Evolutionary conservation across 2,888 invertebrate species (phyloP), one percentile per base, ranked within the genome.

Genomic region (Bhutanitis thaidina): DNA sequence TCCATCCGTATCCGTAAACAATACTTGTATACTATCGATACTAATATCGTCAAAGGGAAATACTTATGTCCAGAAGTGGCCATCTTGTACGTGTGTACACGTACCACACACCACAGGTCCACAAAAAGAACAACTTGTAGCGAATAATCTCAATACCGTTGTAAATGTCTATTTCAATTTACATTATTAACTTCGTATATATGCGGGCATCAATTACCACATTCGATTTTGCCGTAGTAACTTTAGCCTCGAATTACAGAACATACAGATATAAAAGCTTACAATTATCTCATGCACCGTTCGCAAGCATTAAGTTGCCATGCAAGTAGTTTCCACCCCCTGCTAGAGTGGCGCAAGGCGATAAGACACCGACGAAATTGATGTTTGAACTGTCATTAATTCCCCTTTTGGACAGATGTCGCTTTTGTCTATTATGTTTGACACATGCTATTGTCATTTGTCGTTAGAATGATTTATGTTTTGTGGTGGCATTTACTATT

Each of bases 371-470:
- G 58, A 57, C 78, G 65, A 79, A 85, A 85, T 86, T 81, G 85
- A 81, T 86, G 84, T 88, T 88, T 87, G 84, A 87, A 86, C 80
- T 80, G 77, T 78, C 84, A 87, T 87, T 87, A 87, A 85, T 81
- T 77, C 80, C 73, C 52, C 73, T 63, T 54, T 62, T 61, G 68
- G 78, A 80, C 87, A 89, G 80, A 83, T 87, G 87, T 84, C 87
- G 70, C 75, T 74, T 65, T 62, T 72, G 75, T 80, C 85, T 79
- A 85, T 87, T 87, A 88, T 81, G 87, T 88, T 83, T 83, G 84
- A 84, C 86, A 80, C 78, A 77, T 74, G 71, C 74, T 65, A 76
- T 75, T 84, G 80, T 85, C 77, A 80, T 80, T 82, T 84, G 83
- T 80, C 76, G 61, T 69, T 68, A 61, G 61, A 71, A 67, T 75